Base-by-base conservation (phyloP, 2,797 vertebrate species). In the Hybognathus amarus region DNA sequence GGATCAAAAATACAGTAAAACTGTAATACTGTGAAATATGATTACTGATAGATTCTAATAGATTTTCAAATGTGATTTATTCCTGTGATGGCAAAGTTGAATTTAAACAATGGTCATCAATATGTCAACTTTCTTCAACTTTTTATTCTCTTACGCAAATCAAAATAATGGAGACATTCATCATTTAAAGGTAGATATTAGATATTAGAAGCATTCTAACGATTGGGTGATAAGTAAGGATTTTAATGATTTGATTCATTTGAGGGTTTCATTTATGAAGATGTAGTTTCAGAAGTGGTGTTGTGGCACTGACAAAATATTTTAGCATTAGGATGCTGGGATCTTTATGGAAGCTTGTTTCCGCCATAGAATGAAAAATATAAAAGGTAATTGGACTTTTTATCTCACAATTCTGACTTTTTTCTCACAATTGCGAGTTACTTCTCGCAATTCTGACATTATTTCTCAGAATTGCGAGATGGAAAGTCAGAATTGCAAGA, bases 241-340 rank as follows among this genome's bases (percentile, higher is more conserved):
- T 36, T 75, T 17, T 9, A 56, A 75, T 38, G 12, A 75, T 22
- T 56, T 38, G 50, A 75, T 56, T 75, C 4, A 22, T 74, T 54
- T 54, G 1, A 77, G 47, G 56, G 13, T 33, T 78, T 30, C 27
- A 47, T 2, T 66, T 13, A 27, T 33, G 38, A 12, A 64, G 40
- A 47, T 77, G 75, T 64, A 20, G 40, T 30, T 77, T 63, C 40
- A 77, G 59, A 30, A 47, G 74, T 47, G 42, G 27, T 47, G 59
- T 50, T 78, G 77, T 78, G 61, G 42, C 27, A 22, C 36, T 78
- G 59, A 22, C 42, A 36, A 42, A 64, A 45, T 79, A 22, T 52
- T 79, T n/a, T 17, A 50, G 45, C 50, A 56, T 56, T 66, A 4
- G 24, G 61, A 33, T 9, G 6, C 61, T 50, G 77, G 63, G 45